These are phyloP conservation scores for Burhinus oedicnemus DNA, from an alignment of 2,113 vertebrate genomes.

Conservation along the genomic window DNA sequence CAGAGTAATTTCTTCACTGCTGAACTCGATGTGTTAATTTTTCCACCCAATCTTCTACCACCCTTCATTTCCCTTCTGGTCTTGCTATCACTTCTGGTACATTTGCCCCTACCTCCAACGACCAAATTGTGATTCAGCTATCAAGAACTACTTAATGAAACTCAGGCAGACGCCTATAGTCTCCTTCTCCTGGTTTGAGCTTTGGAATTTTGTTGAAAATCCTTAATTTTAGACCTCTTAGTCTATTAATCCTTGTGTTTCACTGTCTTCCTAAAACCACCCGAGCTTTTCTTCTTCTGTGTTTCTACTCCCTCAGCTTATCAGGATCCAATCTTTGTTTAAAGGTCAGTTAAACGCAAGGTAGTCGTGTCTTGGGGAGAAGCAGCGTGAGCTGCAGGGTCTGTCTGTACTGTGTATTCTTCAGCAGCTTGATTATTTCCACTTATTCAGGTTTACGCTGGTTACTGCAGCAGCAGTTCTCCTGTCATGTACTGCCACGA, in stretches of 20 bases:
- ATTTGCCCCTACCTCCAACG: conserved; percentile 5
- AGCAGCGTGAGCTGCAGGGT: neutral
- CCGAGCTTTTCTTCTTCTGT: neutral
- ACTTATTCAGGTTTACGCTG: neutral
- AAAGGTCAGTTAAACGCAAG: neutral
- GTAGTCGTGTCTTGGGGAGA: neutral
- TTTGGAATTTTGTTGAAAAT: neutral
- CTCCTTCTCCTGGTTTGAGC: neutral
- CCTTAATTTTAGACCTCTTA: neutral
- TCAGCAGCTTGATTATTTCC: neutral
- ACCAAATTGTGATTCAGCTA: neutral
- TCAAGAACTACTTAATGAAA: neutral
- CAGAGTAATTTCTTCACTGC: neutral
- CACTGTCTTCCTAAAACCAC: neutral
- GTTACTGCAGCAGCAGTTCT: neutral
- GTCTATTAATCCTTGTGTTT: neutral
- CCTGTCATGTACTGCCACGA: neutral
- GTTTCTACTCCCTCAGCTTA: neutral
- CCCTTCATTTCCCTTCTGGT: conserved; percentile 43
- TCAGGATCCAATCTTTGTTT: neutral
- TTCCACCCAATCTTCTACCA: conserved; percentile 35
- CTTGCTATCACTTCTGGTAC: conserved; percentile 17
- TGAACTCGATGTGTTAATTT: neutral
- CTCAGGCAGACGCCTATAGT: neutral
- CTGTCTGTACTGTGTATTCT: neutral